phyloP scores from a whole-genome alignment of 2,888 invertebrate genomes.

The Eupithecia exiguata region DNA sequence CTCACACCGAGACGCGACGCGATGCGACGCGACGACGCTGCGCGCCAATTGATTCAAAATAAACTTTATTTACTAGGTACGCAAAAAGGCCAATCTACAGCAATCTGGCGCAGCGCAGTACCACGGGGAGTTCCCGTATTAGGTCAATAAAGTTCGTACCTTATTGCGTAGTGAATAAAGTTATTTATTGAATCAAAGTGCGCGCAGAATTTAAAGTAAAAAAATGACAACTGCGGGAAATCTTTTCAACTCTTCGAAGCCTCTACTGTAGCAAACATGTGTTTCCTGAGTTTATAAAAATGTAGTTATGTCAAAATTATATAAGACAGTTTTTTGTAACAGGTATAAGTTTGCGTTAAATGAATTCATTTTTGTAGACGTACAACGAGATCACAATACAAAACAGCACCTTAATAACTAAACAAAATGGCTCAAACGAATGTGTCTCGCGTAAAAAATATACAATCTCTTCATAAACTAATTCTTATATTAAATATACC shows the following conservation, averaged over 20 bases:
- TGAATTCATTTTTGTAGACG: background rate
- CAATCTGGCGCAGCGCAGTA: too few relatives aligned
- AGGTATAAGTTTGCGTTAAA: background rate
- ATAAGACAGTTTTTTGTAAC: background rate
- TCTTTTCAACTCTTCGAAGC: conserved; percentile 69
- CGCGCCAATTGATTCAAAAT: too few relatives aligned
- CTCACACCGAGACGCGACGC: too few relatives aligned
- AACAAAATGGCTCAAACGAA: conserved; percentile 1
- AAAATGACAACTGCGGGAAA: conserved; percentile 10
- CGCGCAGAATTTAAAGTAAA: too few relatives aligned
- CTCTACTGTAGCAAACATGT: background rate
- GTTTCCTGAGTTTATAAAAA: background rate
- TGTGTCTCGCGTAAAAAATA: conserved; percentile 5
- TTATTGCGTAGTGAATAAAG: too few relatives aligned
- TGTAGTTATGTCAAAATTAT: background rate
- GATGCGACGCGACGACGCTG: too few relatives aligned
- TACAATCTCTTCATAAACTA: background rate
- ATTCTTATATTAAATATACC: background rate
- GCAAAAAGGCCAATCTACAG: too few relatives aligned
- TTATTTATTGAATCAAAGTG: too few relatives aligned
- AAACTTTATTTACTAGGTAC: too few relatives aligned
- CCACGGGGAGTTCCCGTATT: too few relatives aligned
- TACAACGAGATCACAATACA: conserved; percentile 23
- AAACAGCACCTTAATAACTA: conserved; percentile 15
- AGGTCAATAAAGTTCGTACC: too few relatives aligned